Evolutionary conservation across 2,888 invertebrate species (phyloP), one percentile per base, ranked within the genome.

Genomic region (Ophioninae sp.): DNA sequence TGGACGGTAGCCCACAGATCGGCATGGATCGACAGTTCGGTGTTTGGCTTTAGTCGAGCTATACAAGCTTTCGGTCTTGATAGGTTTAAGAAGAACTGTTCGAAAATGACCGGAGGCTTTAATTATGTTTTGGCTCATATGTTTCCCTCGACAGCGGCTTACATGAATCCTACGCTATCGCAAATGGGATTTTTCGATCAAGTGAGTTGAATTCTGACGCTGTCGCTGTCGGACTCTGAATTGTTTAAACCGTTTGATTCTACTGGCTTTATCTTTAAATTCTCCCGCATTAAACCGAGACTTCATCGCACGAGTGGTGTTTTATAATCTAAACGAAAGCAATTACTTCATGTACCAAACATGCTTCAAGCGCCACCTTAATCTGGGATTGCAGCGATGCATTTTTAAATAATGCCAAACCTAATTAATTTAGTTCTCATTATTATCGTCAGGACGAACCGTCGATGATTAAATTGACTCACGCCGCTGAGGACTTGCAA

Each of bases 21-120:
- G 1, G 98, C 98, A 0, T 98, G 98, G 96, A 96, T 99, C 83
- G 97, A 97, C 90, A 98, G 98, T 1, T 96, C 96, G 90, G 95
- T 98, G 71, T 96, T 96, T 93, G 98, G 98, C 44, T 97, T 98
- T 92, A 96, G 97, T 56, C 94, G 96, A 79, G 96, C 98, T 7
- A 97, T 99, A 87, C 96, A 98, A 86, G 96, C 97, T 7, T 98
- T 98, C 93, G 98, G 98, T 1, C 94, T 97, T 86, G 98, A 98
- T 84, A 94, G 98, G 85, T 98, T 98, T 93, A 96, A 96, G 91
- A 97, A 97, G 90, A 98, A 98, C 91, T 96, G 97, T 89, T 92
- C 93, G 51, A 96, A 97, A 93, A 97, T 98, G 94, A 95, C 96
- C 68, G 94, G 94, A 87, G 98, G 98, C 17, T 98, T 98, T 93